Evolutionary conservation across 2,113 vertebrate genomes (phyloP).

Genomic region (Agelaius phoeniceus): DNA sequence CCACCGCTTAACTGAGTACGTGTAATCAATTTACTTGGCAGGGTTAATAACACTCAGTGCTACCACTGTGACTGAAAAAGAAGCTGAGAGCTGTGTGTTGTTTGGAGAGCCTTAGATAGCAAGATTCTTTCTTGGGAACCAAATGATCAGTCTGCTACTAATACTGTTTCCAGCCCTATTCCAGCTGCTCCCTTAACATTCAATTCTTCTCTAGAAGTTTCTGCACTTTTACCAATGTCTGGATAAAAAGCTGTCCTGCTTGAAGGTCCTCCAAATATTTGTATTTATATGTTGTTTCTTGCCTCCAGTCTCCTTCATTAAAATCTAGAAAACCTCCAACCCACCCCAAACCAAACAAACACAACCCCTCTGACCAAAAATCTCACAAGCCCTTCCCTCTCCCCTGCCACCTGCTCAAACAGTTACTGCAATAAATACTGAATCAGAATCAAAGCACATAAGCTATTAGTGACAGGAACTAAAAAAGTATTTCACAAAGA

Average conservation of each 20-base stretch:
- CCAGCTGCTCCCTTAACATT: neutral
- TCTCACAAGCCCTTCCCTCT: neutral
- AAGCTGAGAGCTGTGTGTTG: neutral
- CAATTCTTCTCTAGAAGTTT: neutral
- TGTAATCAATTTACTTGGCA: neutral
- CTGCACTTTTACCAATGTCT: neutral
- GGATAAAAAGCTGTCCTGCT: neutral
- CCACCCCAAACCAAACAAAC: neutral
- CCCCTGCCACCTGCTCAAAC: accelerated
- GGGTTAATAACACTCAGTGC: neutral
- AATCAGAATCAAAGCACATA: neutral
- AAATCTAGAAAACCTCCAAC: neutral
- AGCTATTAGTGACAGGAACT: neutral
- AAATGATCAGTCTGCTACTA: neutral
- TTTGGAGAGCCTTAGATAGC: neutral
- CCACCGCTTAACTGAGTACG: neutral
- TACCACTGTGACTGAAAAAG: neutral
- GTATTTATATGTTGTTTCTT: neutral
- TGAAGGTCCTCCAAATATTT: neutral
- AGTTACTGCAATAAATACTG: neutral
- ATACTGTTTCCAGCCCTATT: neutral
- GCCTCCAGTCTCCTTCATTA: neutral
- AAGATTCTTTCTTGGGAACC: neutral
- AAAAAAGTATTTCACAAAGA: neutral
- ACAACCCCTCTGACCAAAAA: neutral